Base-by-base conservation (phyloP, 2,113 vertebrate genomes). In the Gulo gulo region DNA sequence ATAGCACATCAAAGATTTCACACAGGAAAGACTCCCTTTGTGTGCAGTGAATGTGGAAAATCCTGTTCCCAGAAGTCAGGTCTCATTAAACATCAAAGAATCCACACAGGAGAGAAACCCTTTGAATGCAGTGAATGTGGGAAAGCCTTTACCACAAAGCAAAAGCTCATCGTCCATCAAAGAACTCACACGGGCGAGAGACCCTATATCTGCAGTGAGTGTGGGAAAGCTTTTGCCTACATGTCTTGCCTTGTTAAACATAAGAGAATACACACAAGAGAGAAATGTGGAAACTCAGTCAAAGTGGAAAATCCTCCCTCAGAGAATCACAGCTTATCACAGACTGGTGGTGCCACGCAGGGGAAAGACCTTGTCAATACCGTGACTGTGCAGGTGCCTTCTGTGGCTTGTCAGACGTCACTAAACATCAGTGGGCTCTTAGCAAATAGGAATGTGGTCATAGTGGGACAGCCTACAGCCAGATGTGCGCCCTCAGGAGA, bases 111-210 rank as follows among this genome's bases (percentile, higher is more conserved):
- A 18, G 97, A 98, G 87, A 97, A 95, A 52, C 97, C 97, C 23
- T 98, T 96, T 84, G 79, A 91, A n/a, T 98, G 98, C 42, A 83
- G 57, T 26, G 97, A 97, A 3, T 97, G 97, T 94, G 94, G 89
- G 80, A 97, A 97, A 91, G 78, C n/a, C 45, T 95, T 90, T 31
- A 20, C 59, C 7, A 76, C 57, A 42, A 90, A 74, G 79, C 50
- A 90, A 45, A 63, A 95, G 21, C 67, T 90, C 47, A 47, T 65
- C 31, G 67, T 96, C 42, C 97, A 97, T 91, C 86, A 93, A 50
- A 97, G 88, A 79, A 96, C 79, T 83, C 97, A 97, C 39, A 50
- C 50, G 2, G 88, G 96, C 5, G 94, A 97, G 55, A 92, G 85
- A 45, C 90, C 96, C 4, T 98, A 88, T 50, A 36, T 36, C 36